These are phyloP conservation scores for Enteromius mattozi DNA, from an alignment of 2,797 vertebrate genomes.

Conservation along the genomic window DNA sequence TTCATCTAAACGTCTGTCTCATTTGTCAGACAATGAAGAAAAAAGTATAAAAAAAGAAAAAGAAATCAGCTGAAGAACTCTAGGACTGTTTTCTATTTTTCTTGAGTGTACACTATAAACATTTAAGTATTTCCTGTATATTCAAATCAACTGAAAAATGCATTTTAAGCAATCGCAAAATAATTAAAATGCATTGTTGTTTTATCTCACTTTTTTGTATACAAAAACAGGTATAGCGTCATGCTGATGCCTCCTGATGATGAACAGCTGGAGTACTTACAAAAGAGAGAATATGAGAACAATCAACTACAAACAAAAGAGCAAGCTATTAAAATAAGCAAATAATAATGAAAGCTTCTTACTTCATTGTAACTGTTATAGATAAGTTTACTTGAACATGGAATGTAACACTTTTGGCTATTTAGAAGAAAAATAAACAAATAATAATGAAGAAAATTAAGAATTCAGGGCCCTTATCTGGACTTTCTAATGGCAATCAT, in stretches of 20 bases:
- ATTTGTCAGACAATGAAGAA: neutral
- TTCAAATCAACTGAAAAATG: neutral
- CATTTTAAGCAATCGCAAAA: neutral
- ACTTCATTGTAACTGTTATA: too few species aligned
- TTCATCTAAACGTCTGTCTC: neutral
- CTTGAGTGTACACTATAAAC: too few species aligned
- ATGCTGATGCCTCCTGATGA: neutral
- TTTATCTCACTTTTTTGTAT: constrained; percentile 33
- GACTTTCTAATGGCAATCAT: constrained; percentile 96
- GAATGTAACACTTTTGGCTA: constrained; percentile 50
- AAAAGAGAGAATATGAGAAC: neutral
- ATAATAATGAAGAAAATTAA: constrained; percentile 58
- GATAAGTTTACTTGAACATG: constrained; percentile 13
- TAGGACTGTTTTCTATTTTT: too few species aligned
- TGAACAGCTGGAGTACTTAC: constrained; percentile 9
- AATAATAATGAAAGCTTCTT: neutral
- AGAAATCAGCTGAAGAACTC: neutral
- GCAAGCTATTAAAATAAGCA: constrained; percentile 45
- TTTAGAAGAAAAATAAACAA: constrained; percentile 49
- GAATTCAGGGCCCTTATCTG: constrained; percentile 85
- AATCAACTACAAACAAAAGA: too few species aligned
- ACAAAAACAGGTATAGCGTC: neutral
- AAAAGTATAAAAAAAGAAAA: neutral
- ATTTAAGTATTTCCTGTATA: neutral
- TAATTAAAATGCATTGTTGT: neutral